These are phyloP conservation scores for Yoshiicerus persimilis DNA, from an alignment of 1,140 invertebrate species.

Conservation along the genomic window DNA sequence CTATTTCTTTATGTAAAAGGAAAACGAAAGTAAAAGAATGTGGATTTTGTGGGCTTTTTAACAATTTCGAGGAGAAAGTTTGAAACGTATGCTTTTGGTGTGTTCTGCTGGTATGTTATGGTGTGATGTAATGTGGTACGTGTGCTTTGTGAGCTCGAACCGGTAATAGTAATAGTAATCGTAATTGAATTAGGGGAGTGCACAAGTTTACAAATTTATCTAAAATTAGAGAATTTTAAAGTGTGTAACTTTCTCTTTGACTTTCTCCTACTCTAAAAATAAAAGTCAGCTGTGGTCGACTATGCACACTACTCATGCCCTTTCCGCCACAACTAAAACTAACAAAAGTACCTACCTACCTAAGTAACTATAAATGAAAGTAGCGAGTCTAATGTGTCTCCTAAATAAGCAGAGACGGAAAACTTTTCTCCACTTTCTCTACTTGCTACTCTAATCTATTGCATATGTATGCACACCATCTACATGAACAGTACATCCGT, in stretches of 20 bases:
- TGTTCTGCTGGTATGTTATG: neutral
- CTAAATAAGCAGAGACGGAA: neutral
- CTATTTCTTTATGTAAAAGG: neutral
- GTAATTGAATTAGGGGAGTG: neutral
- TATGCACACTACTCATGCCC: neutral
- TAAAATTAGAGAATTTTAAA: constrained; percentile 11
- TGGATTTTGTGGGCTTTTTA: neutral
- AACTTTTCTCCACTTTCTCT: neutral
- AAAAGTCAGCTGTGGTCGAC: neutral
- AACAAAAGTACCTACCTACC: too few species aligned
- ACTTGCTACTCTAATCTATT: neutral
- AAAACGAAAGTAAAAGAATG: neutral
- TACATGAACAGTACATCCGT: too few species aligned
- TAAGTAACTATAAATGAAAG: neutral
- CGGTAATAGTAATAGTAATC: neutral
- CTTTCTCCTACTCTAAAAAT: neutral
- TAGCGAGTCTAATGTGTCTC: neutral
- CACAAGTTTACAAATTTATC: neutral
- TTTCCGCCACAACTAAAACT: neutral
- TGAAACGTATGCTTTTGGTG: neutral
- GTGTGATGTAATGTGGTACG: neutral
- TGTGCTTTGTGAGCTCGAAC: neutral
- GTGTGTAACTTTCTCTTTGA: neutral
- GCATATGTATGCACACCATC: neutral
- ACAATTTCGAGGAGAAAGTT: neutral